These are phyloP conservation scores for Acropora yongei DNA, from an alignment of 64 coral and sea anemone genomes.

Conservation along the genomic window DNA sequence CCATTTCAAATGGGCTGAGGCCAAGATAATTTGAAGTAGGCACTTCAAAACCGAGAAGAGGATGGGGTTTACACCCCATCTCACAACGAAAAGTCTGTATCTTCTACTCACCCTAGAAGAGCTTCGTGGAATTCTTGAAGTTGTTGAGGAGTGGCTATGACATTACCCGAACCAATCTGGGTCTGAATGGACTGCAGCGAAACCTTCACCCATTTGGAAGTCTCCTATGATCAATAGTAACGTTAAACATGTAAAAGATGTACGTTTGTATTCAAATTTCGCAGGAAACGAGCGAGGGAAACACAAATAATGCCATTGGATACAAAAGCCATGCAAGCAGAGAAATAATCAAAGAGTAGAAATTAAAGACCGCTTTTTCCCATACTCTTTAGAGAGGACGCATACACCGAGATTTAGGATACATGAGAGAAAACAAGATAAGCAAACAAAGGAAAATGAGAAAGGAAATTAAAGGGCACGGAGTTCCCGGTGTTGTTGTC, in stretches of 20 bases:
- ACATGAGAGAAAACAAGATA: no score
- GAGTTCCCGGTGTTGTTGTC: no score
- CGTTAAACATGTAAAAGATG: neutral
- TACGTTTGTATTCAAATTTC: neutral
- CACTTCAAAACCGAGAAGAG: no score
- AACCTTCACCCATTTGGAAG: constrained; percentile 74
- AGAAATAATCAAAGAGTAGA: neutral
- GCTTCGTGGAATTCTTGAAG: constrained; percentile 91
- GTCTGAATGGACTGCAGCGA: constrained; percentile 74
- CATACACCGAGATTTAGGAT: no score
- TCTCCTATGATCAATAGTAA: constrained; percentile 52
- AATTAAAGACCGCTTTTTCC: no score
- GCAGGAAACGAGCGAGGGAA: neutral
- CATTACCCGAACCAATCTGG: constrained; percentile 72
- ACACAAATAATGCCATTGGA: neutral
- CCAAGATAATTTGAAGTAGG: no score
- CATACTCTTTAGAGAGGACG: no score
- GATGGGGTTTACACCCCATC: no score
- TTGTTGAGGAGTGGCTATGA: constrained; percentile 90
- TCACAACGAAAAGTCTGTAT: no score
- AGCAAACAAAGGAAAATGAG: no score
- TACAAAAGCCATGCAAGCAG: neutral
- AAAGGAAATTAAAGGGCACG: no score
- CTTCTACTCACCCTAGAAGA: constrained; percentile 72
- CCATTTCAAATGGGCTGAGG: no score